These are phyloP conservation scores for Cenopis cana DNA, from an alignment of 2,888 invertebrate genomes.

Conservation along the genomic window DNA sequence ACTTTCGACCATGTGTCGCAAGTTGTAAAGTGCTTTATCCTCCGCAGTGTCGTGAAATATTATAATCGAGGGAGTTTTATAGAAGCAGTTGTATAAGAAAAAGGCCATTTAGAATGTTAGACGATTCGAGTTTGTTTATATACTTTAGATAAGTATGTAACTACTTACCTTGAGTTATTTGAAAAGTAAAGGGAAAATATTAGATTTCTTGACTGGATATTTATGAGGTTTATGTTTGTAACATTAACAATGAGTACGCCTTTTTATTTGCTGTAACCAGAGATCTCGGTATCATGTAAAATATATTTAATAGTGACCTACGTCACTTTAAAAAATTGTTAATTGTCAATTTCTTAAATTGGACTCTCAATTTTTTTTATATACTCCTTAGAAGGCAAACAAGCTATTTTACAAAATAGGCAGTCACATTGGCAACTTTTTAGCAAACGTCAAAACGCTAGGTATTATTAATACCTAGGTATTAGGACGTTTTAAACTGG, in stretches of 20 bases:
- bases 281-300: too few relatives aligned
- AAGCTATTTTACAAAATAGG: too few relatives aligned
- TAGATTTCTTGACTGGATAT: neutral
- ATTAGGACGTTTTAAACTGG: too few relatives aligned
- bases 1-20: constrained; percentile 23
- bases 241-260: neutral
- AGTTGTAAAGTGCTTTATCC: constrained; percentile 7
- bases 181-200: constrained; percentile 28
- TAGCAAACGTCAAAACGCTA: too few relatives aligned
- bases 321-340: too few relatives aligned
- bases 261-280: too few relatives aligned
- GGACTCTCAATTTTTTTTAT: too few relatives aligned
- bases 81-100: constrained; percentile 43
- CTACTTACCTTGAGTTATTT: constrained; percentile 35
- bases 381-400: too few relatives aligned
- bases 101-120: constrained; percentile 40
- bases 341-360: too few relatives aligned
- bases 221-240: neutral
- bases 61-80: constrained; percentile 40
- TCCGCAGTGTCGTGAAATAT: constrained; percentile 11
- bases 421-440: too few relatives aligned
- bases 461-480: too few relatives aligned
- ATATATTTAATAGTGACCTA: too few relatives aligned
- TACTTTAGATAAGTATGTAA: constrained; percentile 25
- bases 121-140: constrained; percentile 39